phyloP scores from a whole-genome alignment of 2,113 vertebrate species.

The Anhinga rufa region DNA sequence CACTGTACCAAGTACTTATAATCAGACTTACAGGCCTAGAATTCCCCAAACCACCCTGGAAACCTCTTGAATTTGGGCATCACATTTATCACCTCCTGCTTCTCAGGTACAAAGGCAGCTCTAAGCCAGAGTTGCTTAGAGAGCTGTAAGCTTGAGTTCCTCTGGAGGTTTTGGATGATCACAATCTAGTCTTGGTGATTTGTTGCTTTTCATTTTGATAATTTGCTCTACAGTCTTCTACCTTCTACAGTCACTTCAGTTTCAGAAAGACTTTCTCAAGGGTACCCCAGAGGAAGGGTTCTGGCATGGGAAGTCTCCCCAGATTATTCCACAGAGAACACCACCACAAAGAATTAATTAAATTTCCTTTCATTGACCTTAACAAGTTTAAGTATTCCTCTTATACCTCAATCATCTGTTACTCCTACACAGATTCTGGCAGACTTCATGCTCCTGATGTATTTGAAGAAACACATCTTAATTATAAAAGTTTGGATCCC shows the following conservation, averaged over 20 bases:
- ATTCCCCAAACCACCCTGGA: not conserved
- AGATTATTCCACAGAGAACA: not conserved
- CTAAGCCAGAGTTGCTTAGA: not conserved
- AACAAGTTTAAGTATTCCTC: not conserved
- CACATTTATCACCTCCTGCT: not conserved
- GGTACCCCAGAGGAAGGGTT: not conserved
- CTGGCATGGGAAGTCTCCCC: not conserved
- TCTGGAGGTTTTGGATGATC: not conserved
- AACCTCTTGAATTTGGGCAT: not conserved
- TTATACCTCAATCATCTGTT: not conserved
- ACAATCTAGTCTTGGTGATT: not conserved
- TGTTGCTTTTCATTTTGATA: not conserved
- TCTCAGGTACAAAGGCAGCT: not conserved
- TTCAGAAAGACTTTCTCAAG: not conserved
- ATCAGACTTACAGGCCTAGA: not conserved
- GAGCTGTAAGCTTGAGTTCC: not conserved
- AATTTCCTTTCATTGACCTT: not conserved
- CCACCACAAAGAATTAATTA: not conserved
- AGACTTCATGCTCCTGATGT: not conserved
- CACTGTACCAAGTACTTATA: not conserved
- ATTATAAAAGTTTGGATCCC: not conserved
- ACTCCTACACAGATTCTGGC: not conserved
- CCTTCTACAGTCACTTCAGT: not conserved
- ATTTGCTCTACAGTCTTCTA: not conserved
- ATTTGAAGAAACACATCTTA: not conserved